Conservation (phyloP, 2,888 invertebrate species). For the Eupeodes luniger region DNA sequence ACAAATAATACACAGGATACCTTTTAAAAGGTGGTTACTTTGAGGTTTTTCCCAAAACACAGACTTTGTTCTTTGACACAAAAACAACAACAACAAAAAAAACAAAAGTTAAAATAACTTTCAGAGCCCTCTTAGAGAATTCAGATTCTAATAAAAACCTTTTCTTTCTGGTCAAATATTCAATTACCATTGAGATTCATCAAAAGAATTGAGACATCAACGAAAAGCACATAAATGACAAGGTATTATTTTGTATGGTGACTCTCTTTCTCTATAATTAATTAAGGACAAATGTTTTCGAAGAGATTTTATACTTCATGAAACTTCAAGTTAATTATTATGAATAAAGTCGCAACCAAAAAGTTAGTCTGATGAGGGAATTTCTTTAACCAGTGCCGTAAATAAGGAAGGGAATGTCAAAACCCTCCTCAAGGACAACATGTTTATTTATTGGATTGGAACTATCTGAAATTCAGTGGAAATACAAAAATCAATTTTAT, state of each 20-base stretch:
- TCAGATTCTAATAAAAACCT: background rate
- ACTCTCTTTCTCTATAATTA: background rate
- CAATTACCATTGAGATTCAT: background rate
- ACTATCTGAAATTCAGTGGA: too few relatives aligned
- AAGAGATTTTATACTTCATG: background rate
- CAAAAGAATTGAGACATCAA: background rate
- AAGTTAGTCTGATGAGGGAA: background rate
- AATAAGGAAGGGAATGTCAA: too few relatives aligned
- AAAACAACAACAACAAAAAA: background rate
- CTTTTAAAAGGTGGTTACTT: background rate
- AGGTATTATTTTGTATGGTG: background rate
- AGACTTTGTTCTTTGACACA: too few relatives aligned
- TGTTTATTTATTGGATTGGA: too few relatives aligned
- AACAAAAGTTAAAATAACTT: background rate
- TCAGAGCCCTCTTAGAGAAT: background rate
- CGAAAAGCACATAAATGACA: background rate
- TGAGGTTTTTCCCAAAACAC: background rate
- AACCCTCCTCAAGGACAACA: too few relatives aligned
- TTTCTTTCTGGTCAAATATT: background rate
- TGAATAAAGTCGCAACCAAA: background rate
- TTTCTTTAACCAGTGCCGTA: background rate
- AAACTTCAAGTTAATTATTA: background rate
- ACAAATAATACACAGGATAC: background rate
- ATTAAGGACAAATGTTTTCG: background rate
- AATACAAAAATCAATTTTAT: too few relatives aligned